These are phyloP conservation scores for Muschampia plurimacula DNA, from an alignment of 2,888 invertebrate species.

Conservation along the genomic window DNA sequence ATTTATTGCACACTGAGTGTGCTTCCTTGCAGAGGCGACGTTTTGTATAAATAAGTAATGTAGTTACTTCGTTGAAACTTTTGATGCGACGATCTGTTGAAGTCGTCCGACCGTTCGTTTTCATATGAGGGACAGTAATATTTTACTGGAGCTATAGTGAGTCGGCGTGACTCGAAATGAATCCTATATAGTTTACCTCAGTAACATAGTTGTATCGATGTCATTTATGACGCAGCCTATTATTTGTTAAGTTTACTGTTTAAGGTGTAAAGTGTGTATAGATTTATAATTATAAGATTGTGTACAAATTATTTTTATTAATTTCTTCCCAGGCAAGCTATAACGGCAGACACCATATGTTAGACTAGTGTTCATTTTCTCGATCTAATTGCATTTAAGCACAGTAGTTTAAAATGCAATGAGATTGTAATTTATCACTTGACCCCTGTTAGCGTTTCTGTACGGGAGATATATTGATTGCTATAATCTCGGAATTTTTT, in stretches of 20 bases:
- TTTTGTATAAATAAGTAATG: constrained; percentile 40
- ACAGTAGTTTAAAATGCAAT: constrained; percentile 21
- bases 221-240: constrained; percentile 84
- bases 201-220: constrained; percentile 78
- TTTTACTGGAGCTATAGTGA: constrained; percentile 67
- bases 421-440: constrained; percentile 56
- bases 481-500: neutral
- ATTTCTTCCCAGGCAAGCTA: constrained; percentile 41
- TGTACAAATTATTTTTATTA: constrained; percentile 77
- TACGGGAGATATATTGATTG: constrained; percentile 30
- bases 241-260: constrained; percentile 78
- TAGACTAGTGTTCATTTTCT: constrained; percentile 56
- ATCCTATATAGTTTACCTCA: constrained; percentile 85
- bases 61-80: constrained; percentile 48
- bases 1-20: constrained; percentile 57
- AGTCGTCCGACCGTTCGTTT: constrained; percentile 61
- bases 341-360: constrained; percentile 34
- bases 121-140: constrained; percentile 70
- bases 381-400: constrained; percentile 53
- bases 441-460: constrained; percentile 44
- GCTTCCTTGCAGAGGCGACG: constrained; percentile 54
- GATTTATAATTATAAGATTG: constrained; percentile 67
- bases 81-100: constrained; percentile 51
- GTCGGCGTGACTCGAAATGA: constrained; percentile 70
- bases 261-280: constrained; percentile 80